These are phyloP conservation scores for Liasis olivaceus DNA, from an alignment of 2,797 vertebrate genomes.

Conservation along the genomic window DNA sequence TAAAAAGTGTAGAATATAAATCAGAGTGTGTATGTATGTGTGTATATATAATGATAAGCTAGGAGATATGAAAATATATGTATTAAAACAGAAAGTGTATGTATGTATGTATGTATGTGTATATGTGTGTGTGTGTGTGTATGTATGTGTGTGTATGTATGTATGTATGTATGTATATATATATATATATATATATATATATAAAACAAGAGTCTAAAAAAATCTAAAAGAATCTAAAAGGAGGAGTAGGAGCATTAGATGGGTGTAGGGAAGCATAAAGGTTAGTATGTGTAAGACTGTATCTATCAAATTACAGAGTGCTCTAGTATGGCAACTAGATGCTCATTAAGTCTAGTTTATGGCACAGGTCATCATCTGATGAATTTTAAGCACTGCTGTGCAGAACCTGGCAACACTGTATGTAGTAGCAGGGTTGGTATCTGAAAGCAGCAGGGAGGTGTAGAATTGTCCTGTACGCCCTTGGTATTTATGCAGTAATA, in stretches of 20 bases:
- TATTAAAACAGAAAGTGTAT: not conserved
- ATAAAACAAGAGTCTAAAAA: not conserved
- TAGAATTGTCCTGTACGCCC: not conserved
- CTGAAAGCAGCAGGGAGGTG: not conserved
- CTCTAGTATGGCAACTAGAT: not conserved
- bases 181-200: not conserved
- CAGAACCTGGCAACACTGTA: not conserved
- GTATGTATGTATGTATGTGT: no score
- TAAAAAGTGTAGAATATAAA: not conserved
- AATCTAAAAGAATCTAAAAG: not conserved
- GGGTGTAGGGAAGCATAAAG: not conserved
- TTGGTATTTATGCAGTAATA: not conserved
- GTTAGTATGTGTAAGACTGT: not conserved
- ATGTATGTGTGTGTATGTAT: no score
- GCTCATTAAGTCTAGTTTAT: not conserved
- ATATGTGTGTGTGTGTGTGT: no score
- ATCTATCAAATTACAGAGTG: not conserved
- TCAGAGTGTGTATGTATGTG: not conserved
- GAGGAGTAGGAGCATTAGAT: not conserved
- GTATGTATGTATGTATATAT: no score
- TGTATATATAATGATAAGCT: not conserved
- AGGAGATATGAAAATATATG: not conserved
- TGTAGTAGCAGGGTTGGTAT: not conserved
- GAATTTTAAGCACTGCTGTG: not conserved
- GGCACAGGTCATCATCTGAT: not conserved